Evolutionary conservation across 2,888 invertebrate species (phyloP).

Genomic region (Mesoligia furuncula): DNA sequence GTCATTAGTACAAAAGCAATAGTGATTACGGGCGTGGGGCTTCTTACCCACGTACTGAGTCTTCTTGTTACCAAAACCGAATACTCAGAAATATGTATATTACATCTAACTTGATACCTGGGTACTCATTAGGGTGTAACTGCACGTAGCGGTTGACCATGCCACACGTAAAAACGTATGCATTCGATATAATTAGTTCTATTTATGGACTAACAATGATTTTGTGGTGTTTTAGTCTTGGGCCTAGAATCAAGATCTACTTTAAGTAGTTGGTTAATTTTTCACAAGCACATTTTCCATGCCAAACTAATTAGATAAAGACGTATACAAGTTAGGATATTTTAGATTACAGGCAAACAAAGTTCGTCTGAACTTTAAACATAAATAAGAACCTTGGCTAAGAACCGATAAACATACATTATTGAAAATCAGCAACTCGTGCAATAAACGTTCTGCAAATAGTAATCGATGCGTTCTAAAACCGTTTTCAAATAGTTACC

Average conservation of each 20-base stretch:
- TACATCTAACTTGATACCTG: conserved; percentile 5
- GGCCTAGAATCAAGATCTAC: neutral
- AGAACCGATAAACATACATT: neutral
- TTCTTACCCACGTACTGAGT: conserved; percentile 23
- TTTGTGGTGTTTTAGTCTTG: neutral
- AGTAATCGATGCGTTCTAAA: conserved; percentile 47
- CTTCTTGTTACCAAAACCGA: conserved; percentile 30
- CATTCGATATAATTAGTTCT: conserved; percentile 26
- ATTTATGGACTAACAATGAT: conserved; percentile 4
- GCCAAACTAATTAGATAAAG: neutral
- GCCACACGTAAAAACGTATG: conserved; percentile 16
- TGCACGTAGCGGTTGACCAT: conserved; percentile 25
- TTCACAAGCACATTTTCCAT: neutral
- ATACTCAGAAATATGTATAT: conserved; percentile 20
- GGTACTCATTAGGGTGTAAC: conserved; percentile 4
- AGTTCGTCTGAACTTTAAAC: neutral
- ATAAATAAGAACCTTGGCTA: neutral
- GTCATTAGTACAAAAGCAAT: conserved; percentile 24
- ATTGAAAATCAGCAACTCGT: conserved; percentile 24
- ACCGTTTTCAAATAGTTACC: conserved; percentile 41
- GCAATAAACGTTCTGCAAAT: conserved; percentile 17
- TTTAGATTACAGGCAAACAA: neutral
- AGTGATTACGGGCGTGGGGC: conserved; percentile 24
- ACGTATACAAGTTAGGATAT: neutral
- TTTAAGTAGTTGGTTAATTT: neutral